A percentile compares a stretch with the other conserved stretches of the same genome.
phyloP scores from a whole-genome alignment of 1,140 invertebrate species.

The Drosophila leontia region DNA sequence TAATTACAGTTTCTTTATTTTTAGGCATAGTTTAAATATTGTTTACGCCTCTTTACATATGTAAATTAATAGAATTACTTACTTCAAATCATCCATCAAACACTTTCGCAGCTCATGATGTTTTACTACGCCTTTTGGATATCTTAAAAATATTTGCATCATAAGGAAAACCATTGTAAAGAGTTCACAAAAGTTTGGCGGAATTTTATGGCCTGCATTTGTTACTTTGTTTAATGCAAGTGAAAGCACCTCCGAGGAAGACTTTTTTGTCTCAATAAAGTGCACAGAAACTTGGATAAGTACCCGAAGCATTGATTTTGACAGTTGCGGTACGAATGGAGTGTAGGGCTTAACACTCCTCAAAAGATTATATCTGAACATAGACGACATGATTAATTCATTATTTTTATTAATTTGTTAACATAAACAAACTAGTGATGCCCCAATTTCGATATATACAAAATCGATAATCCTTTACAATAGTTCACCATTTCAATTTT shows the following conservation, averaged over 20 bases:
- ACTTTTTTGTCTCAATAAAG: constrained; percentile 79
- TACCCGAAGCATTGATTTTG: constrained; percentile 74
- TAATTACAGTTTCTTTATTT: neutral
- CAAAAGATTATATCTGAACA: constrained; percentile 66
- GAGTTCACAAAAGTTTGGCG: constrained; percentile 81
- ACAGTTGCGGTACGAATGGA: constrained; percentile 63
- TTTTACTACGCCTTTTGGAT: constrained; percentile 76
- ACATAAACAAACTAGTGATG: constrained; percentile 29
- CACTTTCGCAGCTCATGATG: constrained; percentile 75
- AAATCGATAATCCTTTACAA: constrained; percentile 1
- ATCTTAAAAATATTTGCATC: constrained; percentile 82
- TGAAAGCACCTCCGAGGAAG: constrained; percentile 76
- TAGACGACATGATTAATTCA: constrained; percentile 50
- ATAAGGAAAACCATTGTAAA: constrained; percentile 78
- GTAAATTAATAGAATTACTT: neutral
- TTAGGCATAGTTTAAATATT: neutral
- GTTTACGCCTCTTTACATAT: too few relatives aligned
- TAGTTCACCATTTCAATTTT: neutral
- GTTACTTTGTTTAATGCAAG: constrained; percentile 82
- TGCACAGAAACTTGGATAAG: constrained; percentile 84
- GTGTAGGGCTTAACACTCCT: constrained; percentile 64
- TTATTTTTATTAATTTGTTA: neutral
- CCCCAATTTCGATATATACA: neutral
- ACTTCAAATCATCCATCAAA: constrained; percentile 75
- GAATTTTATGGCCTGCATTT: constrained; percentile 76